These are phyloP conservation scores for Adelosebastes latens DNA, from an alignment of 2,797 vertebrate genomes.

Conservation along the genomic window DNA sequence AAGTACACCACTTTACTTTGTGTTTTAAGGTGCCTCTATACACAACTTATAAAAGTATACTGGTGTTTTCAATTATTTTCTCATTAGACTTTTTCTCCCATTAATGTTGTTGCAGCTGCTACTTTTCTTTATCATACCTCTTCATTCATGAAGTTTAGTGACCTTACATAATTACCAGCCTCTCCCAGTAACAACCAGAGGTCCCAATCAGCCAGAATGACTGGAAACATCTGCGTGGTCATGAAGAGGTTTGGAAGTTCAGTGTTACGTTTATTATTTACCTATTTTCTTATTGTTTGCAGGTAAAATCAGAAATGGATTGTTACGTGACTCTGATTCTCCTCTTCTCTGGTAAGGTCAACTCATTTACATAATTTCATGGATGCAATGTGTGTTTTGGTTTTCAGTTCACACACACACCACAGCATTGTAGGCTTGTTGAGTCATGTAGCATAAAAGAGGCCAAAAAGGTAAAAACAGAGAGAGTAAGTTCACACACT, in stretches of 20 bases:
- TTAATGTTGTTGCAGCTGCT: neutral
- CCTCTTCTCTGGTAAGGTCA: constrained; percentile 6
- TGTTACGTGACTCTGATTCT: neutral
- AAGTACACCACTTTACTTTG: neutral
- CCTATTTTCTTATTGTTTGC: neutral
- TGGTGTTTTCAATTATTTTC: neutral
- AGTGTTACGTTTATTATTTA: neutral
- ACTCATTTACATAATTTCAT: neutral
- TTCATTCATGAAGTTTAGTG: neutral
- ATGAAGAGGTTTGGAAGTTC: neutral
- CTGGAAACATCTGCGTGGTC: neutral
- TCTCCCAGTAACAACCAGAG: neutral
- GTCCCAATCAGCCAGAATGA: neutral
- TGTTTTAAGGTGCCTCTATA: neutral
- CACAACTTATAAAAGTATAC: neutral
- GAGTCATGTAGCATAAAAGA: neutral
- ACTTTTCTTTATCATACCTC: neutral
- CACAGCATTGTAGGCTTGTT: neutral
- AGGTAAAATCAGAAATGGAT: constrained; percentile 5
- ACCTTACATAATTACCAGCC: neutral
- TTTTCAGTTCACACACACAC: neutral
- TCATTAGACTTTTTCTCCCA: neutral
- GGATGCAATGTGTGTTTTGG: neutral
- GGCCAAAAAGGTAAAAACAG: neutral
- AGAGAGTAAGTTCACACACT: neutral